These are phyloP conservation scores for Centropus bengalensis DNA, from an alignment of 2,113 vertebrate genomes.

Conservation along the genomic window DNA sequence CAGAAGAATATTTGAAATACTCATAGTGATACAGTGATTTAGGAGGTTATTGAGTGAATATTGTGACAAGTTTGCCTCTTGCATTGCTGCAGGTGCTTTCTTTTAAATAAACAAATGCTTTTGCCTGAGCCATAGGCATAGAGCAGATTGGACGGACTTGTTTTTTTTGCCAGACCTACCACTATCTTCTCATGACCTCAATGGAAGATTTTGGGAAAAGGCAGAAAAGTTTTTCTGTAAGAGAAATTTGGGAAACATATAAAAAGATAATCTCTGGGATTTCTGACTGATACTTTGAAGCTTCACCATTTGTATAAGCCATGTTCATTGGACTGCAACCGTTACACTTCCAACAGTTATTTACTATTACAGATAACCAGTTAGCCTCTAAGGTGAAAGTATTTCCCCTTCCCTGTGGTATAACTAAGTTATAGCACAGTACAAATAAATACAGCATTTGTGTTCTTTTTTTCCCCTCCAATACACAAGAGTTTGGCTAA, in stretches of 20 bases:
- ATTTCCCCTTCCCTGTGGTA: background rate
- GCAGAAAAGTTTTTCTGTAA: background rate
- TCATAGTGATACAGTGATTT: background rate
- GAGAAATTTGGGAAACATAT: background rate
- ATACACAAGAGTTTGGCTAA: background rate
- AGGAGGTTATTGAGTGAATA: background rate
- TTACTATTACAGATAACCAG: background rate
- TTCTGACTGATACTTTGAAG: background rate
- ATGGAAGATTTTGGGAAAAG: background rate
- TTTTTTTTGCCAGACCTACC: background rate
- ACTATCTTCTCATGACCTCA: background rate
- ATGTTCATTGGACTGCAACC: background rate
- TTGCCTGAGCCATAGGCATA: background rate
- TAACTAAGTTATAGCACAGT: background rate
- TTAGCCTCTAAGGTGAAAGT: background rate
- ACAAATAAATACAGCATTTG: background rate
- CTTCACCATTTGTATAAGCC: background rate
- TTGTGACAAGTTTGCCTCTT: background rate
- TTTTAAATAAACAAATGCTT: background rate
- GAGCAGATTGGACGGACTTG: background rate
- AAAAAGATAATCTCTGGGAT: background rate
- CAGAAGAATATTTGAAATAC: background rate
- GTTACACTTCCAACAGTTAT: background rate
- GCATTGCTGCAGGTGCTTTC: background rate
- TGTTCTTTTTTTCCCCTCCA: background rate